Percentiles rank a stretch among this genome's conserved stretches.
phyloP scores from a whole-genome alignment of 1,140 invertebrate genomes.

The Drosophila pseudoobscura region DNA sequence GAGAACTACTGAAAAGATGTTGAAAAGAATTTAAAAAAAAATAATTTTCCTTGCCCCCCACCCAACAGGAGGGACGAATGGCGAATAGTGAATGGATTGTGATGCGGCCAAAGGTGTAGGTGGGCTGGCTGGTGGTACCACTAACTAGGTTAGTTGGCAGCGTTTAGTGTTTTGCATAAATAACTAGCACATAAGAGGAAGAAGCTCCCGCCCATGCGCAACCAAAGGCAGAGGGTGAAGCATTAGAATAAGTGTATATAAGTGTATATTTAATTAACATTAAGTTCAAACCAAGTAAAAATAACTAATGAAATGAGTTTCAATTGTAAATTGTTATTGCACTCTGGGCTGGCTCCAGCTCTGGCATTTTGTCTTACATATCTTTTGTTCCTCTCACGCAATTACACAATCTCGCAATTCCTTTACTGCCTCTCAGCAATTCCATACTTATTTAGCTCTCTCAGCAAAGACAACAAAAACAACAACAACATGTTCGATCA shows the following conservation, averaged over 20 bases:
- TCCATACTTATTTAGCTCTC: no score
- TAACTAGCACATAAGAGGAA: slow-evolving; percentile 63
- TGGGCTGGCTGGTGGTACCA: slow-evolving; percentile 16
- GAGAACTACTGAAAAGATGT: slow-evolving; percentile 10
- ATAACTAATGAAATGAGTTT: slow-evolving; percentile 31
- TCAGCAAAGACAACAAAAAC: no score
- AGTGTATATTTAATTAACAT: slow-evolving; percentile 14
- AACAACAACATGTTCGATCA: no score
- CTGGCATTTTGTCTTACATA: no score
- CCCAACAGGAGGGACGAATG: background rate
- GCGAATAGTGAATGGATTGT: background rate
- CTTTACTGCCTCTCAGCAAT: no score
- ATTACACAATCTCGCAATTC: no score
- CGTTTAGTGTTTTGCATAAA: slow-evolving; percentile 74
- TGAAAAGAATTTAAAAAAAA: slow-evolving; percentile 44
- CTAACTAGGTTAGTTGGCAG: slow-evolving; percentile 77
- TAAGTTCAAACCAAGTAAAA: background rate
- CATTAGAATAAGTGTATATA: slow-evolving; percentile 69
- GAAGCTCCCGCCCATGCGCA: slow-evolving; percentile 35
- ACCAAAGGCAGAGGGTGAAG: slow-evolving; percentile 37
- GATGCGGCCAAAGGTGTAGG: background rate
- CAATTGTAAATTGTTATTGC: no score
- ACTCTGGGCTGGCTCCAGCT: no score
- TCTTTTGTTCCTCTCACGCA: no score
- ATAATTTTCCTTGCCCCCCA: slow-evolving; percentile 52